Conservation (phyloP, 2,888 invertebrate species). For the Cataglyphis albicans region DNA sequence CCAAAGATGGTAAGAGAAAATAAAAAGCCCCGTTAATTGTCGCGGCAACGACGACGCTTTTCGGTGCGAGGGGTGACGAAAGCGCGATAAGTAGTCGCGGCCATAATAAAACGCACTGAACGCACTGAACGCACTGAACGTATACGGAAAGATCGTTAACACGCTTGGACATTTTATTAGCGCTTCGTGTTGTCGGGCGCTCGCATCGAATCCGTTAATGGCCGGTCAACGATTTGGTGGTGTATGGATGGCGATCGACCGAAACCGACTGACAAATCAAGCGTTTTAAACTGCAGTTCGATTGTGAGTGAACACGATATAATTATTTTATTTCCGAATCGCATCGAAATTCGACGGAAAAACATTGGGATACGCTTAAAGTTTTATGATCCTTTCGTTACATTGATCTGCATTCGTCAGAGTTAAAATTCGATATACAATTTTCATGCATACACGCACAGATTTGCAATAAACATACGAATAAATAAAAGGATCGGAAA, state of each 20-base stretch:
- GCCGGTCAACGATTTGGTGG: constrained; percentile 67
- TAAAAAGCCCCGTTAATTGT: constrained; percentile 50
- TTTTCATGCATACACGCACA: not conserved
- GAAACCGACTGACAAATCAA: constrained; percentile 63
- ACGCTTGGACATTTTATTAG: constrained; percentile 74
- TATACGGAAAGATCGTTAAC: constrained; percentile 69
- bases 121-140: constrained; percentile 51
- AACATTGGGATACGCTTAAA: not conserved
- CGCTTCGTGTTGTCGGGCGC: constrained; percentile 64
- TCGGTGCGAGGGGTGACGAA: constrained; percentile 16
- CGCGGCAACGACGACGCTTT: constrained; percentile 26
- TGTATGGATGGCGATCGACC: constrained; percentile 63
- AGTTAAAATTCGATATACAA: constrained; percentile 7
- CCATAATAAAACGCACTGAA: constrained; percentile 60
- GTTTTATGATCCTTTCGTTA: constrained; percentile 17
- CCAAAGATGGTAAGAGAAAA: constrained; percentile 32
- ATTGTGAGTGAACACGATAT: constrained; percentile 49
- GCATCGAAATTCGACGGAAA: constrained; percentile 12
- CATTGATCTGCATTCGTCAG: not conserved
- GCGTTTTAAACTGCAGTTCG: constrained; percentile 63
- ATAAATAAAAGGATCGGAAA: constrained; percentile 18
- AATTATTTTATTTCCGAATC: constrained; percentile 62
- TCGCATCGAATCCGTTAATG: constrained; percentile 73
- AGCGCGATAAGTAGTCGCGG: constrained; percentile 35
- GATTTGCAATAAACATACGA: not conserved